These are phyloP conservation scores for Pilophorus perplexus DNA, from an alignment of 2,888 invertebrate genomes.

Conservation along the genomic window DNA sequence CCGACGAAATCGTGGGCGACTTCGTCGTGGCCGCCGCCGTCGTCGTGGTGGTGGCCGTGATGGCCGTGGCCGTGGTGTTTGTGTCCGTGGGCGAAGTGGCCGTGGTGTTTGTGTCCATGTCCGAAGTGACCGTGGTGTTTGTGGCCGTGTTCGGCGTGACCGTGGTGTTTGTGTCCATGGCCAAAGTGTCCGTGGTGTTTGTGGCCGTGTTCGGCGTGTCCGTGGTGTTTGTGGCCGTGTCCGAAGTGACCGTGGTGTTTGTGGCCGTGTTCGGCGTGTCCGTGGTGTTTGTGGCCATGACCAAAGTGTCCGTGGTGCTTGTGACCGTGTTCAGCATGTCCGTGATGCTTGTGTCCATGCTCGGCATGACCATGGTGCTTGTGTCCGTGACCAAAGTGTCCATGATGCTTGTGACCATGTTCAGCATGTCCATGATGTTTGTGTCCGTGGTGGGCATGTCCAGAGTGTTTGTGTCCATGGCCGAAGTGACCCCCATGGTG, in stretches of 20 bases:
- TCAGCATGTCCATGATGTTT: slow-evolving; percentile 48
- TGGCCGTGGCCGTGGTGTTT: slow-evolving; percentile 46
- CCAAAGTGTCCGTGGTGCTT: slow-evolving; percentile 46
- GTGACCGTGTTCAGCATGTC: slow-evolving; percentile 46
- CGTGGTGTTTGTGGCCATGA: slow-evolving; percentile 50
- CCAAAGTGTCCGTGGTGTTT: slow-evolving; percentile 46
- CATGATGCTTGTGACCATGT: slow-evolving; percentile 49
- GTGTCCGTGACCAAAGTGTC: slow-evolving; percentile 49
- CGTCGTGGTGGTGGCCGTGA: slow-evolving; percentile 48
- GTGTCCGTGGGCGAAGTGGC: slow-evolving; percentile 47
- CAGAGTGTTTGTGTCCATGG: slow-evolving; percentile 49
- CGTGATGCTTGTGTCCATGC: slow-evolving; percentile 62
- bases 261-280: slow-evolving; percentile 49
- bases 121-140: slow-evolving; percentile 46
- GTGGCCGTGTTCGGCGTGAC: slow-evolving; percentile 45
- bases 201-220: slow-evolving; percentile 47
- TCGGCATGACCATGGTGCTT: slow-evolving; percentile 68
- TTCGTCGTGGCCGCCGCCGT: slow-evolving; percentile 54
- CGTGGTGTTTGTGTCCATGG: slow-evolving; percentile 47
- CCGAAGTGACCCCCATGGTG: slow-evolving; percentile 49
- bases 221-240: slow-evolving; percentile 46
- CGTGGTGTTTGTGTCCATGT: slow-evolving; percentile 48
- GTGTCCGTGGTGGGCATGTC: slow-evolving; percentile 49
- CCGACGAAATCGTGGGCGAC: slow-evolving; percentile 46
- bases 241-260: slow-evolving; percentile 46